Base-by-base conservation (phyloP, 2,797 vertebrate species). In the Knipowitschia caucasica region DNA sequence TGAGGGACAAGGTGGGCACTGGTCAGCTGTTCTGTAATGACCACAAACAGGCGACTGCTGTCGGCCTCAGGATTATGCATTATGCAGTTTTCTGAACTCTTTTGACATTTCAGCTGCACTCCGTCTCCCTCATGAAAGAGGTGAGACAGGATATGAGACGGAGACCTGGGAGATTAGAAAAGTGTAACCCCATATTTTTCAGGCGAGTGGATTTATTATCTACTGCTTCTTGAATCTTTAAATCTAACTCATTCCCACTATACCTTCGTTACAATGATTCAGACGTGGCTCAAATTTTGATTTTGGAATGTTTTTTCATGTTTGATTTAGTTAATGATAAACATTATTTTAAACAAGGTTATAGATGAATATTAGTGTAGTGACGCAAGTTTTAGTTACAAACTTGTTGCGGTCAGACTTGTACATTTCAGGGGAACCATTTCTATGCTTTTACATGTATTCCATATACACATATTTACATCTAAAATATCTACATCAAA, bases 21-120 rank as follows among this genome's bases (percentile, higher is more conserved):
- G 24, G 7, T 53, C 77, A 59, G 62, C 75, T 85, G 58, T 64
- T 69, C 68, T 58, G 58, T 86, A 88, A 90, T 84, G 80, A 88
- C 80, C 77, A 89, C 70, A 78, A 85, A 88, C 80, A 71, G 75
- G 67, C 46, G 59, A 62, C 58, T 63, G 33, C 21, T 63, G 63
- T 62, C 29, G 60, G 69, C 69, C 52, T 12, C 55, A 50, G 63
- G 69, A 81, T 72, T 77, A 72, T 71, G 69, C 66, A 67, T 47
- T 53, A 62, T 30, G 58, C 58, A 49, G 56, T 56, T 53, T 50
- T 59, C 67, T 70, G 46, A 62, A 58, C 54, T 73, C 44, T 35
- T 8, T 70, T 64, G 66, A 81, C 64, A 57, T 70, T 70, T 73
- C 54, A 38, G 27, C 67, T 65, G 36, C 52, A 50, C 21, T 42